phyloP scores from a whole-genome alignment of 2,888 invertebrate genomes.

The Scaeva pyrastri region DNA sequence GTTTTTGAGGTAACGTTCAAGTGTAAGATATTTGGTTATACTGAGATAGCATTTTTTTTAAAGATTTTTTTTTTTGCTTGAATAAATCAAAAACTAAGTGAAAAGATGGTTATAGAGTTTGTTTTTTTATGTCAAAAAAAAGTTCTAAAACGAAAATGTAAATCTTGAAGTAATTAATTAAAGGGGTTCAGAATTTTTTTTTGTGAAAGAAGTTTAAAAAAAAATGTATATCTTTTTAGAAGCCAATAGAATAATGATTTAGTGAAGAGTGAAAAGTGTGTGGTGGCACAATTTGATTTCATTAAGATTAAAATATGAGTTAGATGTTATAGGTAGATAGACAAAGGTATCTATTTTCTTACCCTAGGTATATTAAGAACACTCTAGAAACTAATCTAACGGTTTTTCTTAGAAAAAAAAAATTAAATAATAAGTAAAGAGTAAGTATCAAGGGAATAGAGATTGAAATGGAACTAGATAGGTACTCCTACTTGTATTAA shows the following conservation, averaged over 20 bases:
- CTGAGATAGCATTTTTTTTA: slow-evolving; percentile 4
- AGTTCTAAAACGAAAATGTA: slow-evolving; percentile 47
- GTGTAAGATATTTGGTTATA: slow-evolving; percentile 66
- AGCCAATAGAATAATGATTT: slow-evolving; percentile 70
- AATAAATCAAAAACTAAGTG: slow-evolving; percentile 70
- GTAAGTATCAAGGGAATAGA: too few species aligned
- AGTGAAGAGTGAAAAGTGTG: slow-evolving; percentile 50
- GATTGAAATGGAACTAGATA: too few species aligned
- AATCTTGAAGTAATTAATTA: slow-evolving; percentile 67
- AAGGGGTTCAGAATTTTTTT: slow-evolving; percentile 28
- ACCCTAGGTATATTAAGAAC: not conserved
- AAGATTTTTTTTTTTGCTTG: slow-evolving; percentile 48
- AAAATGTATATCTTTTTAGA: slow-evolving; percentile 27
- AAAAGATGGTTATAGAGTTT: slow-evolving; percentile 33
- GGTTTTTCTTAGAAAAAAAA: not conserved
- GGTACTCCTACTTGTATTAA: too few species aligned
- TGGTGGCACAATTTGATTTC: slow-evolving; percentile 43
- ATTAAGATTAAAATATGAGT: slow-evolving; percentile 11
- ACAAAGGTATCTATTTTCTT: not conserved
- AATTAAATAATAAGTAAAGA: too few species aligned
- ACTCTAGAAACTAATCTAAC: not conserved
- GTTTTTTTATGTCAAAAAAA: slow-evolving; percentile 40
- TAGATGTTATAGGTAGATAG: too few species aligned
- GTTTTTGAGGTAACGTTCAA: slow-evolving; percentile 68
- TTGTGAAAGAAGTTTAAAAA: not conserved